Base-by-base conservation (phyloP, 2,113 vertebrate genomes). In the Oncorhynchus tshawytscha region DNA sequence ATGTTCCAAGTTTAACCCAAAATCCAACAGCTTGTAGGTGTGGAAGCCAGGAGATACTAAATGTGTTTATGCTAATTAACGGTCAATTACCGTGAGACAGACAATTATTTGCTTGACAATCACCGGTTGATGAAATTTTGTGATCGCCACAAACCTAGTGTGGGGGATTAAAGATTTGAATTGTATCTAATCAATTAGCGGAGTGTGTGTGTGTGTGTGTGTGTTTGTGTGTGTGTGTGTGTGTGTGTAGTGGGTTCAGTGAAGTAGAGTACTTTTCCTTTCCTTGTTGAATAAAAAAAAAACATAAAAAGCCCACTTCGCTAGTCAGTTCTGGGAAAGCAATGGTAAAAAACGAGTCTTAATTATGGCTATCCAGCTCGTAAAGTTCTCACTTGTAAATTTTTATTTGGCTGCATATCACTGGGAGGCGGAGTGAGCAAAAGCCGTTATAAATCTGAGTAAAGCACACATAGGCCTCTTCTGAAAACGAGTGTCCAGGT, bases 391-490 rank as follows among this genome's bases (percentile, higher is more conserved):
- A 71, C 74, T 86, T 72, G 68, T 73, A 57, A 25, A 24, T 73
- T 85, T 92, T 90, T 85, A 83, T 88, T 79, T 76, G 84, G 84
- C 82, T 77, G 77, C 85, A 82, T 75, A 79, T 86, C 86, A 86
- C 67, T 13, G 31, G 76, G 82, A 39, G 74, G 74, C 71, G 79
- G 71, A 74, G 66, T 13, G 69, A 73, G 75, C 76, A 62, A 12
- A 80, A 73, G 76, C 74, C 48, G 69, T 77, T 72, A 88, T 90
- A 87, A 89, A 91, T 90, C 85, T 81, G 49, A 54, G 74, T 67
- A 70, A 82, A 88, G 76, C 72, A 83, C 81, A 86, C 81, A 71
- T 49, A 81, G 79, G 72, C 60, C 81, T 88, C 75, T 74, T 45
- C 39, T 45, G 39, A 12, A 45, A 45, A 45, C 51, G 77, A 77